phyloP scores from a whole-genome alignment of 2,113 vertebrate genomes.

The Myanophis thanlyinensis region DNA sequence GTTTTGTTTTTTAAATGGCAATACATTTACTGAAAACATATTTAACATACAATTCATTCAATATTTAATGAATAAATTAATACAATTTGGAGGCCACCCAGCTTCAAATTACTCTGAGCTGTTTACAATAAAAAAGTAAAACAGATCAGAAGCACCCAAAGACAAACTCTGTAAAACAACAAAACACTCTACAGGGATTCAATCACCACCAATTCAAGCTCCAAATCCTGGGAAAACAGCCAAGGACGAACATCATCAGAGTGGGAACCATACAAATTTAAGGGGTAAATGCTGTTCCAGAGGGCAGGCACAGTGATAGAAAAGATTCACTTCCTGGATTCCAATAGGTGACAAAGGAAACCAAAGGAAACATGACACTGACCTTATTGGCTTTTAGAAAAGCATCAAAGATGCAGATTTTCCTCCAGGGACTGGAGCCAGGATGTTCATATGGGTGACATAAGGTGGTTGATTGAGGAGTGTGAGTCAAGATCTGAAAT shows the following conservation, averaged over 20 bases:
- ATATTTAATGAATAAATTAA: neutral
- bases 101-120: neutral
- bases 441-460: neutral
- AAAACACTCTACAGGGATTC: neutral
- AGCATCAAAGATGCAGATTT: neutral
- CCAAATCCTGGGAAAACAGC: neutral
- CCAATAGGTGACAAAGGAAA: neutral
- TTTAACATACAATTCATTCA: neutral
- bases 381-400: neutral
- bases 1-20: neutral
- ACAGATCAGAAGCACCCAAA: neutral
- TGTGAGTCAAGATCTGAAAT: neutral
- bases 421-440: neutral
- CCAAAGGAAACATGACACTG: neutral
- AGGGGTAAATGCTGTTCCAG: neutral
- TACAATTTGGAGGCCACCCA: neutral
- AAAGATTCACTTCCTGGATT: neutral
- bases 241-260: no score
- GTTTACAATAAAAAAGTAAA: no score
- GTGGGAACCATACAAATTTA: neutral
- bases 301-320: neutral
- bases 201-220: neutral
- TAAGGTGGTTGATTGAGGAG: neutral
- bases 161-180: no score
- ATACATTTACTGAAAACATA: neutral